Percentiles rank a stretch among this genome's conserved stretches.
phyloP scores from a whole-genome alignment of 1,140 invertebrate genomes.

The Drosophila dunni region DNA sequence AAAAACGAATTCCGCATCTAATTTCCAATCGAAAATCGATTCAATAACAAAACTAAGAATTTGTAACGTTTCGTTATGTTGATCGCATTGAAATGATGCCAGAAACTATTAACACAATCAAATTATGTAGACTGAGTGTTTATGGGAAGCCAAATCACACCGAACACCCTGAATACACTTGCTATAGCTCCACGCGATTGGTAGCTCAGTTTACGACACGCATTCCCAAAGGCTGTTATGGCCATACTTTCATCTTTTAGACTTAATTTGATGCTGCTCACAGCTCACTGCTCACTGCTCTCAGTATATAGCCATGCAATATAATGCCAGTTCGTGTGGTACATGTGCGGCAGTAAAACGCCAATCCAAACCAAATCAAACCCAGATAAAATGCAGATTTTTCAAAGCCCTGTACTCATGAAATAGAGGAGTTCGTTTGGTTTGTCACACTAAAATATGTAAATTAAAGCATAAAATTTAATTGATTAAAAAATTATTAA shows the following conservation, averaged over 20 bases:
- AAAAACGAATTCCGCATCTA: slow-evolving; percentile 39
- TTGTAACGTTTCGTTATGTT: slow-evolving; percentile 59
- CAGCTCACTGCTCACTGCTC: slow-evolving; percentile 7
- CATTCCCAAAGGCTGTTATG: slow-evolving; percentile 2
- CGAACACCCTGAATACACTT: slow-evolving; percentile 28
- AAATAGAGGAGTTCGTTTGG: background rate
- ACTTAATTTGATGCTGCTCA: slow-evolving; percentile 30
- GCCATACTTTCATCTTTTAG: slow-evolving; percentile 2
- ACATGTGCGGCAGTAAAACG: slow-evolving; percentile 35
- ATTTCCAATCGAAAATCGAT: slow-evolving; percentile 53
- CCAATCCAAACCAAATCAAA: slow-evolving; percentile 22
- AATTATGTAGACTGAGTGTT: slow-evolving; percentile 69
- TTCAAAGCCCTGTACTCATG: background rate
- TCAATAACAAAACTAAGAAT: slow-evolving; percentile 19
- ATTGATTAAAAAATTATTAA: too few relatives aligned
- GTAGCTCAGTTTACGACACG: slow-evolving; percentile 24
- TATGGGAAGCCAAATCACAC: slow-evolving; percentile 36
- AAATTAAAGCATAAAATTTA: too few relatives aligned
- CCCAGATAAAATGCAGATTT: slow-evolving; percentile 29
- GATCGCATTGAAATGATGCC: slow-evolving; percentile 48
- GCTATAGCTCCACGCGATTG: slow-evolving; percentile 18
- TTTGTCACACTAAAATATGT: background rate
- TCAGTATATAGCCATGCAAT: slow-evolving; percentile 32
- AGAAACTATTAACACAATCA: slow-evolving; percentile 55
- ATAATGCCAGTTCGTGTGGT: background rate